Evolutionary conservation across 1,140 invertebrate species (phyloP).

Genomic region (Micrasema longulum): DNA sequence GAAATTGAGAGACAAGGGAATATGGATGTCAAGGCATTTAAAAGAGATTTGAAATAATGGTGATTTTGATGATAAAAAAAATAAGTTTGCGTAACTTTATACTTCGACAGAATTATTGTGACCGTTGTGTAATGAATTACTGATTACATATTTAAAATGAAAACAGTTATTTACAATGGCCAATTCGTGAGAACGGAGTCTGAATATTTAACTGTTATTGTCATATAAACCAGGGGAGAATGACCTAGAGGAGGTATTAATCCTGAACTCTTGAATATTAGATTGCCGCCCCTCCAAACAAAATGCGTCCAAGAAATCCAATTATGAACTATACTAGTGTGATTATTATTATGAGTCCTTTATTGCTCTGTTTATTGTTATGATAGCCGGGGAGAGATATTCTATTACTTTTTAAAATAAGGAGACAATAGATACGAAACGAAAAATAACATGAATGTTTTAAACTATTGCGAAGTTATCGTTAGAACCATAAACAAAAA

Average conservation of each 20-base stretch:
- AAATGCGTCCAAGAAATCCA: slow-evolving; percentile 48
- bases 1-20: no score
- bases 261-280: slow-evolving; percentile 36
- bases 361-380: slow-evolving; percentile 46
- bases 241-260: slow-evolving; percentile 29
- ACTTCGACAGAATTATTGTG: no score
- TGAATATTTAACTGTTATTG: slow-evolving; percentile 49
- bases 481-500: no score
- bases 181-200: slow-evolving; percentile 32
- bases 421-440: neutral
- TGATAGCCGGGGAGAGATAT: slow-evolving; percentile 32
- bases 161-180: slow-evolving; percentile 14
- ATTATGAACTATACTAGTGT: slow-evolving; percentile 45
- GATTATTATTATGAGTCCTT: slow-evolving; percentile 40
- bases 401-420: slow-evolving; percentile 43
- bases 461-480: no score
- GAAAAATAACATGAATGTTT: no score
- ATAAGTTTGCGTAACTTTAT: no score
- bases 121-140: neutral
- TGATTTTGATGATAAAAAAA: no score
- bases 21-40: no score
- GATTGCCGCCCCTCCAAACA: slow-evolving; percentile 12
- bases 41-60: no score
- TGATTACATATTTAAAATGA: slow-evolving; percentile 13
- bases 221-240: slow-evolving; percentile 22